These are phyloP conservation scores for Aethina tumida DNA, from an alignment of 1,140 invertebrate species.

Conservation along the genomic window DNA sequence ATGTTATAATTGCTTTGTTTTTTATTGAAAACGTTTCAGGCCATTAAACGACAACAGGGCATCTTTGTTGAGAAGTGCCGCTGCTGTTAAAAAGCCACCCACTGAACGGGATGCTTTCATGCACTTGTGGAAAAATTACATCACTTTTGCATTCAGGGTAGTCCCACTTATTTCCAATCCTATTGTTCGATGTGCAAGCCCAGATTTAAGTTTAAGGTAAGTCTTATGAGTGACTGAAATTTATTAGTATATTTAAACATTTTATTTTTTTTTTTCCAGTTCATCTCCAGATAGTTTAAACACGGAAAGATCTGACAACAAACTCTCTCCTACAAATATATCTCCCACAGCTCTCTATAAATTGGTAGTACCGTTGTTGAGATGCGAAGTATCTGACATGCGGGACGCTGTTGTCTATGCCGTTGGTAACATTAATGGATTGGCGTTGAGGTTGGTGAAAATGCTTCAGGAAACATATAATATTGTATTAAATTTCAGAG, in stretches of 20 bases:
- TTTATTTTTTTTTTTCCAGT: constrained; percentile 42
- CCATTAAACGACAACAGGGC: constrained; percentile 95
- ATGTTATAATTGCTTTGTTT: too few relatives aligned
- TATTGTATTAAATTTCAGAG: constrained; percentile 52
- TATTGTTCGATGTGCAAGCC: constrained; percentile 79
- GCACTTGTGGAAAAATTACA: constrained; percentile 92
- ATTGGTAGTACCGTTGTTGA: constrained; percentile 74
- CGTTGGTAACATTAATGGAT: constrained; percentile 85
- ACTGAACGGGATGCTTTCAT: constrained; percentile 89
- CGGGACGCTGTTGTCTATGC: constrained; percentile 87
- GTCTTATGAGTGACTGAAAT: constrained; percentile 12
- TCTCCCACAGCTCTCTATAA: constrained; percentile 83
- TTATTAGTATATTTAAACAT: not conserved
- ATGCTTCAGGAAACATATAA: constrained; percentile 2
- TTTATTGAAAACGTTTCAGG: constrained; percentile 41
- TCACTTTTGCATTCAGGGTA: constrained; percentile 88
- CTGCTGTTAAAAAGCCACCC: constrained; percentile 71
- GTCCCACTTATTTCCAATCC: constrained; percentile 78
- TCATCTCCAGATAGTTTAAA: constrained; percentile 81
- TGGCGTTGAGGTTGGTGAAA: constrained; percentile 63
- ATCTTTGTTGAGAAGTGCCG: constrained; percentile 72
- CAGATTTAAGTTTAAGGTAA: constrained; percentile 83
- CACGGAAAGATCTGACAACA: constrained; percentile 58
- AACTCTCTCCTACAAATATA: constrained; percentile 47
- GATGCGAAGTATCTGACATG: constrained; percentile 88